Evolutionary conservation across 2,888 invertebrate genomes (phyloP), one percentile per base, ranked within the genome.

Genomic region (Nycteola revayana): DNA sequence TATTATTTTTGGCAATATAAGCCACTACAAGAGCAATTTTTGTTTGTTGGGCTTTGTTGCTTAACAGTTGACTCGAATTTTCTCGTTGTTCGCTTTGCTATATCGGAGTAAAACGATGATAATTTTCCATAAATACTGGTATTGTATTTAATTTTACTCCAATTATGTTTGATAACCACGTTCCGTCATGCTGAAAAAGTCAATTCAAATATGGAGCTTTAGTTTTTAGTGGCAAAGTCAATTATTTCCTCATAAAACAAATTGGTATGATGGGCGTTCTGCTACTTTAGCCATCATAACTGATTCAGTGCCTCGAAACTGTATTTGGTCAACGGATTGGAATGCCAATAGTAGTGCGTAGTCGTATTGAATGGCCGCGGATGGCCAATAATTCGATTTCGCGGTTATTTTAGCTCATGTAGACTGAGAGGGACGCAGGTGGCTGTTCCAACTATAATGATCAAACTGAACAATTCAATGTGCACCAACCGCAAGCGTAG

Each of bases 361-460:
- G 66, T 67, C 59, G 64, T 67, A 75, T 69, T 75, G 76, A 75
- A 77, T 75, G 65, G 69, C 51, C 59, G 66, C 61, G 72, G 63
- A 67, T 71, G 64, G 66, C 66, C 74, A 80, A 78, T 85, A 82
- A 85, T 79, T 83, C 81, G 79, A 83, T 85, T 84, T 80, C 67
- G 78, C 71, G 86, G 85, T 80, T 77, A 82, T 84, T 85, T 80
- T 74, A 79, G 74, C 73, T 69, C 71, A 71, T 74, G 69, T 72
- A 66, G 70, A 59, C 65, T 61, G 63, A 60, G 51, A 45, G 58
- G 64, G 73, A 49, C 74, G 66, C 86, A 87, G 86, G 81, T 85
- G 54, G 77, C 62, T 37, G 51, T 47, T 57, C 47, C 58, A 59
- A 64, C 72, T 69, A 66, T 71, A 73, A 75, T 76, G 71, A 76